Evolutionary conservation across 2,113 vertebrate species (phyloP), one percentile per base, ranked within the genome.

Genomic region (Parus major): DNA sequence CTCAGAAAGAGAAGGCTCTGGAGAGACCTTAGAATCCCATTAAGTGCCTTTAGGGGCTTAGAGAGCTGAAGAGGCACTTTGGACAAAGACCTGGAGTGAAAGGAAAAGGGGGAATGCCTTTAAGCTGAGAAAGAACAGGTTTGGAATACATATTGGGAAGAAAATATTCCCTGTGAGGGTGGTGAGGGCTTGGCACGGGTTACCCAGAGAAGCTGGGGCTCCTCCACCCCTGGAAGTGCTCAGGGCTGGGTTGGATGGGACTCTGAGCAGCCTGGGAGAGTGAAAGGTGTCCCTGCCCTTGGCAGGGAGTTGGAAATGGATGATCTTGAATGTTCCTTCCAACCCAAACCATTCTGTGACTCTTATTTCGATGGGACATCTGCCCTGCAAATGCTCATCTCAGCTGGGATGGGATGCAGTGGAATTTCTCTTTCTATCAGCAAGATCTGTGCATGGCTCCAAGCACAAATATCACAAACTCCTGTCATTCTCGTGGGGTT

Each of bases 401-500:
- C 57, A 70, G 14, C 20, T 49, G 27, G 21, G 12, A 29, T 56
- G 27, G 41, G 39, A 35, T 72, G 39, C 0, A 8, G 3, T 39
- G 57, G 21, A 23, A 24, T 92, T 69, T 68, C 20, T 50, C 22
- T 69, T 77, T 21, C 20, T 24, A 16, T 22, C 41, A 36, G 9
- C n/a, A 44, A 68, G 49, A 47, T 12, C 29, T 63, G 6, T 27
- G 50, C 0, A 0, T 50, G 60, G 15, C 22, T 83, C 55, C 36
- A 88, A 46, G 56, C 14, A 75, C 2, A 15, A 79, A 56, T 39
- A 41, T 19, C 46, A 52, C 8, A 44, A 52, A 14, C 3, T 28
- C 18, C n/a, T 8, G 8, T 46, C 33, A 57, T 15, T 7, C 23
- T 78, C 29, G 9, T 0, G 0, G 19, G 21, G 7, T 35, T 31